A percentile compares a stretch with the other conserved stretches of the same genome.
Evolutionary conservation across 23 tunicate species (phyloP).

Genomic region (Trididemnum nubilum): DNA sequence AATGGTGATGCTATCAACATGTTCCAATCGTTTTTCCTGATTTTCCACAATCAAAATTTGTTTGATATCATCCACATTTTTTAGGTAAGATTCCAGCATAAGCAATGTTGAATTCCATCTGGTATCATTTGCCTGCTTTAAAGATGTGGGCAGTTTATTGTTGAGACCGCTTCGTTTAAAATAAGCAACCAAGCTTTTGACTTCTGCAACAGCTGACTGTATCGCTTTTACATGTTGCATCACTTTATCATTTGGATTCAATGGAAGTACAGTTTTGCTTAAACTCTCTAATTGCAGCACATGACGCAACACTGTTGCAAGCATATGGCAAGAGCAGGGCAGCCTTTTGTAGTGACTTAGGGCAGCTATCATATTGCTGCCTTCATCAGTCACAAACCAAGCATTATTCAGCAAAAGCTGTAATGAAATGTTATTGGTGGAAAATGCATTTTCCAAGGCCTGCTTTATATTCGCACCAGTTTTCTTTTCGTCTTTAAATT

Average conservation of each 20-base stretch:
- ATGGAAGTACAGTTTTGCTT: not conserved
- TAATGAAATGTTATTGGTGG: not conserved
- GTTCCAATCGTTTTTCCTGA: not conserved
- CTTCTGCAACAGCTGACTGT: not conserved
- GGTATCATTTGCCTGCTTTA: conserved; percentile 13
- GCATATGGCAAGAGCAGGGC: conserved; percentile 16
- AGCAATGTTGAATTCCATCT: not conserved
- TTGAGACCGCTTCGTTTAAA: not conserved
- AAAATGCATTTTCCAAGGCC: not conserved
- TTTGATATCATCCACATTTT: not conserved
- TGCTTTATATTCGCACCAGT: not conserved
- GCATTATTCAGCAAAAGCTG: not conserved
- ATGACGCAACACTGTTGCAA: not conserved
- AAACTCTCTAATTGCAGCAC: not conserved
- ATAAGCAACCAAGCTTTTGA: not conserved
- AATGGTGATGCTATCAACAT: not conserved
- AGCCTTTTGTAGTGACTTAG: not conserved
- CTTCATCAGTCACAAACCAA: conserved; percentile 9
- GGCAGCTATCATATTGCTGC: not conserved
- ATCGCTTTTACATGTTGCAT: not conserved
- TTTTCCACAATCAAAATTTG: not conserved
- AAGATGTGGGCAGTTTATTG: not conserved
- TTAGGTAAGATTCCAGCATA: not conserved
- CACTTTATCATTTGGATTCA: not conserved
- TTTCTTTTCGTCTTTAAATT: not conserved